phyloP scores from a whole-genome alignment of 1,140 invertebrate species.

The Colletes latitarsis region DNA sequence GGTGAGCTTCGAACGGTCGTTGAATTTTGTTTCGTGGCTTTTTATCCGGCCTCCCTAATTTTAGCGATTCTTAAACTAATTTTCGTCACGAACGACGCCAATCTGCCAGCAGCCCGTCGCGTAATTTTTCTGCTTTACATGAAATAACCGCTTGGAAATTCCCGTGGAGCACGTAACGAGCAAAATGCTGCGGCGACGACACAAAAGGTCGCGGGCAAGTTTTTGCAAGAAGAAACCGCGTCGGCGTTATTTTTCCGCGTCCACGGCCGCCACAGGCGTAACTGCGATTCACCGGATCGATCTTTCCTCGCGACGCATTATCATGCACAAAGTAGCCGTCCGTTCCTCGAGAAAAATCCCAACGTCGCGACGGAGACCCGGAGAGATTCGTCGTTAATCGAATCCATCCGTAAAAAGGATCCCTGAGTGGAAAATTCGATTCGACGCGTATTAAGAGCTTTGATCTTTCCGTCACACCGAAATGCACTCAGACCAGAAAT shows the following conservation, averaged over 20 bases:
- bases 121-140: slow-evolving; percentile 25
- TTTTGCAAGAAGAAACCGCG: not conserved
- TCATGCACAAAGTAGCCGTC: slow-evolving; percentile 8
- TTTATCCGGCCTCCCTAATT: slow-evolving; percentile 8
- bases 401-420: slow-evolving; percentile 1
- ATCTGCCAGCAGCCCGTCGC: not conserved
- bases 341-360: not conserved
- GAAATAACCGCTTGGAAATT: slow-evolving; percentile 24
- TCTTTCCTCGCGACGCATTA: slow-evolving; percentile 11
- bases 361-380: not conserved
- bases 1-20: not conserved
- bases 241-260: not conserved
- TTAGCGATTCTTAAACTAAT: slow-evolving; percentile 6
- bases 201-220: slow-evolving; percentile 8
- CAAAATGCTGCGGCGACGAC: not conserved
- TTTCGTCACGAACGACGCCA: slow-evolving; percentile 33
- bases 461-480: slow-evolving; percentile 14
- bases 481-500: not conserved
- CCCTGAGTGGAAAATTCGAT: slow-evolving; percentile 40
- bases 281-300: slow-evolving; percentile 26
- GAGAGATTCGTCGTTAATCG: slow-evolving; percentile 31
- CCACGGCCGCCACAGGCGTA: not conserved
- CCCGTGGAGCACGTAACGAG: not conserved
- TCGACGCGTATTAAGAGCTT: slow-evolving; percentile 40
- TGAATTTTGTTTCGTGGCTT: slow-evolving; percentile 18